Conservation (phyloP, 1,140 invertebrate genomes). For the Matsumurasca onukii region DNA sequence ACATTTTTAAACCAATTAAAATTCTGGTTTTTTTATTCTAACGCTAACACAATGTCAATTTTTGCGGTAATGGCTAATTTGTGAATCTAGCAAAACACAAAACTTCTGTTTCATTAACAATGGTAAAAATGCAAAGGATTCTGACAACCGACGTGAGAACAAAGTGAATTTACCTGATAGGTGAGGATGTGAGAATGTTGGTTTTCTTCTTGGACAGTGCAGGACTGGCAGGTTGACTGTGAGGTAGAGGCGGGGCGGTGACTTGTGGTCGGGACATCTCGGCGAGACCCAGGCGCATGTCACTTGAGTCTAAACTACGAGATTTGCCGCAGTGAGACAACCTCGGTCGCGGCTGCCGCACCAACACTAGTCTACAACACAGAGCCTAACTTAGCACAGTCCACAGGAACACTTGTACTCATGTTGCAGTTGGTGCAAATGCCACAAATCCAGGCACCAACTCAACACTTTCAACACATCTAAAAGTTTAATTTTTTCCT, state of each 20-base stretch:
- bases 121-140: too few relatives aligned
- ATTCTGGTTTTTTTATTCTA: too few relatives aligned
- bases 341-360: slow-evolving; percentile 51
- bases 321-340: slow-evolving; percentile 78
- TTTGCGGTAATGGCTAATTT: too few relatives aligned
- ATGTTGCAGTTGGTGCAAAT: too few relatives aligned
- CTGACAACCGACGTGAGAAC: too few relatives aligned
- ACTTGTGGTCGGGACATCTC: slow-evolving; percentile 37
- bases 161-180: slow-evolving; percentile 48
- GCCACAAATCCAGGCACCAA: not conserved
- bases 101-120: too few relatives aligned
- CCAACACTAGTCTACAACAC: slow-evolving; percentile 30
- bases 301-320: slow-evolving; percentile 78
- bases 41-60: too few relatives aligned
- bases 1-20: too few relatives aligned
- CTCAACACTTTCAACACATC: not conserved
- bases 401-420: not conserved
- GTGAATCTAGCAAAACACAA: too few relatives aligned
- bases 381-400: not conserved
- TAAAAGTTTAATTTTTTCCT: not conserved
- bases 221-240: slow-evolving; percentile 46
- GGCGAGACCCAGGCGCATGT: slow-evolving; percentile 46
- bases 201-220: slow-evolving; percentile 46
- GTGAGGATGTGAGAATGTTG: slow-evolving; percentile 46
- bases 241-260: slow-evolving; percentile 36